Evolutionary conservation across 2,797 vertebrate genomes (phyloP), one percentile per base, ranked within the genome.

Genomic region (Sarcophilus harrisii): DNA sequence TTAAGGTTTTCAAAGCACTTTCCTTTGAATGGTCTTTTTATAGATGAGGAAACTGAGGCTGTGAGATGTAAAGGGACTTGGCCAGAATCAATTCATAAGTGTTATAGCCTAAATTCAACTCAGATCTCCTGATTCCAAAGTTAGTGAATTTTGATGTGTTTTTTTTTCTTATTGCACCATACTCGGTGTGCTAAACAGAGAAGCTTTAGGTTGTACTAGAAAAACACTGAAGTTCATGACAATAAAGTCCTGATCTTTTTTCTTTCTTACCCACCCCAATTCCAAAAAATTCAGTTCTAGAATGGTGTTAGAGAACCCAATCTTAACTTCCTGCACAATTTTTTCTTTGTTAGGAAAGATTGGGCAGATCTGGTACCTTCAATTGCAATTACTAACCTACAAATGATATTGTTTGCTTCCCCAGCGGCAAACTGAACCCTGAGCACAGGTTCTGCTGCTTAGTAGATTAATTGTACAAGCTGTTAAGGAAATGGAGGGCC

Each of bases 251-350:
- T 87, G 38, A 91, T 91, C 92, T 54, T 91, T 58, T 95, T 96
- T 93, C 93, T 94, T 49, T 58, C 93, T 89, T 60, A 59, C n/a
- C 92, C 55, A 2, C 92, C 96, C 58, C 0, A 0, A 28, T 24
- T 66, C 92, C 91, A 89, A 92, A 58, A 66, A 94, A 93, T 92
- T 91, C 92, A 59, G 73, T 94, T 97, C 96, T 93, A 49, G 57
- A 96, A 90, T 55, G 73, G 95, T 95, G 92, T 93, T 5, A 89
- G 94, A 90, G 59, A 94, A 94, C 93, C 45, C 0, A n/a, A 91
- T 66, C 92, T 96, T 95, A 96, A 55, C 58, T n/a, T 3, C 91
- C 18, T n/a, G 18, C 0, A 0, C 66, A 90, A 89, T 92, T 28
- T 59, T 30, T 92, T 95, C 94, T 95, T 89, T n/a, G 58, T 89